Evolutionary conservation across 2,888 invertebrate species (phyloP).

Genomic region (Rhorus exstirpatorius): DNA sequence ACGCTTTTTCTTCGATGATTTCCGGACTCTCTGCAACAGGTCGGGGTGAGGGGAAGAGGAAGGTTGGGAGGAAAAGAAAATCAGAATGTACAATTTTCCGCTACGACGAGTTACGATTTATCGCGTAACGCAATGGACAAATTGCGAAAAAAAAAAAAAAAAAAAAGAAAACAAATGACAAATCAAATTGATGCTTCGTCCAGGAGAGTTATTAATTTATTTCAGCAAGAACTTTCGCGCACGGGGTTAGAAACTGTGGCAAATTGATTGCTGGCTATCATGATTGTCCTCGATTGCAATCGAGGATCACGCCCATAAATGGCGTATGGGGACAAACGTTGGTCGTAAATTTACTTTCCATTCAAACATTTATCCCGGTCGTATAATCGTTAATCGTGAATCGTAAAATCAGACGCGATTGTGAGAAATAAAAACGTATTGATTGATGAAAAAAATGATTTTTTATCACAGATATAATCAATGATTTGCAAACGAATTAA

Average conservation of each 20-base stretch:
- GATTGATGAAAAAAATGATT: too few relatives aligned
- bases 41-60: too few relatives aligned
- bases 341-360: constrained; percentile 51
- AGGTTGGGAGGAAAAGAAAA: too few relatives aligned
- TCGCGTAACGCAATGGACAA: constrained; percentile 26
- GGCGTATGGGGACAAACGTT: constrained; percentile 25
- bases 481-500: too few relatives aligned
- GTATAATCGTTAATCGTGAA: too few relatives aligned
- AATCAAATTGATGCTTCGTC: constrained; percentile 20
- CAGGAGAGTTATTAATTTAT: constrained; percentile 42
- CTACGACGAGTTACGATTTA: constrained; percentile 2
- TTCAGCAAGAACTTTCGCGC: constrained; percentile 60
- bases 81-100: constrained; percentile 40
- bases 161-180: too few relatives aligned
- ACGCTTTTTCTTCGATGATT: constrained; percentile 70
- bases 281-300: constrained; percentile 11
- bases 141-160: constrained; percentile 10
- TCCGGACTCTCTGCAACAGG: constrained; percentile 73
- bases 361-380: neutral
- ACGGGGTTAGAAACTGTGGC: constrained; percentile 61
- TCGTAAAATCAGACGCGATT: too few relatives aligned
- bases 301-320: constrained; percentile 15
- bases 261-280: constrained; percentile 49
- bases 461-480: too few relatives aligned
- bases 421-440: too few relatives aligned